phyloP scores from a whole-genome alignment of 2,888 invertebrate genomes.

The Drosophila koepferae region DNA sequence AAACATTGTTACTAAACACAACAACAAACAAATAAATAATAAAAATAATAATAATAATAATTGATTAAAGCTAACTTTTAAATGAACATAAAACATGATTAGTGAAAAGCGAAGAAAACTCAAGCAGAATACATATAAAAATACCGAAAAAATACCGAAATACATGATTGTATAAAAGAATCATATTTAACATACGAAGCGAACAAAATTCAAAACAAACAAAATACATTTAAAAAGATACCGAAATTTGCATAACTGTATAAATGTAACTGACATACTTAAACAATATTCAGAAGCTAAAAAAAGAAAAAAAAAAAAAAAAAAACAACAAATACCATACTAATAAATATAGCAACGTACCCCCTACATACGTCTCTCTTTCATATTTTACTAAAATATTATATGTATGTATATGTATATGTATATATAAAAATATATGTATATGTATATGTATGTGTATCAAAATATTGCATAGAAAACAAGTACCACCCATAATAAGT shows the following conservation, averaged over 20 bases:
- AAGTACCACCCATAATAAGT: conserved; percentile 4
- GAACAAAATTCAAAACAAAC: conserved; percentile 32
- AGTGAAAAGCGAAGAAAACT: background rate
- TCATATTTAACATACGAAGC: conserved; percentile 15
- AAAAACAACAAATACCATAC: conserved; percentile 31
- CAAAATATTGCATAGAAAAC: conserved; percentile 30
- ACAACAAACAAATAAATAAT: conserved; percentile 48
- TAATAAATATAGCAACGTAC: conserved; percentile 68
- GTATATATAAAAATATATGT: conserved; percentile 1
- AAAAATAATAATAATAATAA: conserved; percentile 12
- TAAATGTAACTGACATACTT: conserved; percentile 62
- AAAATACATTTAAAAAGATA: conserved; percentile 7
- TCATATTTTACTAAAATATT: conserved; percentile 28
- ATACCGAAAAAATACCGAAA: conserved; percentile 16
- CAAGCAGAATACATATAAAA: conserved; percentile 3
- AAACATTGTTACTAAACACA: conserved; percentile 82
- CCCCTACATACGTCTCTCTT: conserved; percentile 75
- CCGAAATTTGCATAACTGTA: conserved; percentile 58
- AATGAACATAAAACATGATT: conserved; percentile 22
- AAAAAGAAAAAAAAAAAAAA: conserved; percentile 9
- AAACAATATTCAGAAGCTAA: conserved; percentile 47
- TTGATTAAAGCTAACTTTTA: conserved; percentile 26
- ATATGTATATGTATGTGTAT: conserved; percentile 24
- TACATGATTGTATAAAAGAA: conserved; percentile 60
- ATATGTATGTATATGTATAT: conserved; percentile 13